Conservation (phyloP, 2,797 vertebrate species). For the Gallinago nigripennis region DNA sequence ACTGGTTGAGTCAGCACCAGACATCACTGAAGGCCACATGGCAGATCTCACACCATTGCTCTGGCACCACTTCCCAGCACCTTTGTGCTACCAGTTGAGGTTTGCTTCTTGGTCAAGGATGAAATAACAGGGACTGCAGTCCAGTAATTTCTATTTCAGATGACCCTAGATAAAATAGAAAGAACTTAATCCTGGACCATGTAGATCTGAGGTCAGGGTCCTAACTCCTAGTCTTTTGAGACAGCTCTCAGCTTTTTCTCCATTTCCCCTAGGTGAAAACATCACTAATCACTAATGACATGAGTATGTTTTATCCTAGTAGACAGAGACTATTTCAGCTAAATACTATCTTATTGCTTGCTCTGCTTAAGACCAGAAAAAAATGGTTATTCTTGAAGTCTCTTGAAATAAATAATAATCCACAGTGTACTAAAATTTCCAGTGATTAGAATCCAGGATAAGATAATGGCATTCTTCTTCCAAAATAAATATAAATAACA, state of each 20-base stretch:
- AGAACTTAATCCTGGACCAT: not conserved
- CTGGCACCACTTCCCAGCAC: not conserved
- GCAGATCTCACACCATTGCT: not conserved
- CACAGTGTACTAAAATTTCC: not conserved
- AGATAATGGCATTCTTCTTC: not conserved
- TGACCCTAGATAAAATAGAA: not conserved
- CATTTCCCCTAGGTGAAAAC: not conserved
- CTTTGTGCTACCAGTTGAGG: not conserved
- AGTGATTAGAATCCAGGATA: not conserved
- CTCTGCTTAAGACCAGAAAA: not conserved
- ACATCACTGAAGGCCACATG: accelerated
- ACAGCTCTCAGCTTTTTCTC: not conserved
- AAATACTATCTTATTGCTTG: not conserved
- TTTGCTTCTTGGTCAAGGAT: not conserved
- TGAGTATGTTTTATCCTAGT: not conserved
- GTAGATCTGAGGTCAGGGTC: not conserved
- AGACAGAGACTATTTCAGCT: not conserved
- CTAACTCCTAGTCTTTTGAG: not conserved
- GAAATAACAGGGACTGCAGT: not conserved
- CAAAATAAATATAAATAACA: not conserved
- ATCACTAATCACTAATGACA: not conserved
- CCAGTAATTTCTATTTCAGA: not conserved
- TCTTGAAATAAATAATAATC: not conserved
- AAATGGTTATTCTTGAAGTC: not conserved
- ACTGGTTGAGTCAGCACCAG: not conserved